A percentile compares a stretch with the other conserved stretches of the same genome.
These are phyloP conservation scores for Chouioia cunea DNA, from an alignment of 2,888 invertebrate genomes.

Conservation along the genomic window DNA sequence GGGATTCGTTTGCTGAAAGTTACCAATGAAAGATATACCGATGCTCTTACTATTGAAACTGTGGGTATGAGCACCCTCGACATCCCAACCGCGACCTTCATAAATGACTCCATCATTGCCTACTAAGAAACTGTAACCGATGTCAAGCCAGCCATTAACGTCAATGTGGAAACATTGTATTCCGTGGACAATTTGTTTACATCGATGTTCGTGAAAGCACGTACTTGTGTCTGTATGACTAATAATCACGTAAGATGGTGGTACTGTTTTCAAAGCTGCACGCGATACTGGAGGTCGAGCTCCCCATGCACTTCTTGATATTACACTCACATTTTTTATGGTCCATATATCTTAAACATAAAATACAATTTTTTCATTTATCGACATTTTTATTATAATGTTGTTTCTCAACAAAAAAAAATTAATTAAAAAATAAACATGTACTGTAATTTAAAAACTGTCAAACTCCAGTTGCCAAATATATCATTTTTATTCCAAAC, in stretches of 20 bases:
- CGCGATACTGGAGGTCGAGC: too few relatives aligned
- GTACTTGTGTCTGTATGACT: not conserved
- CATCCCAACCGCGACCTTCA: slow-evolving; percentile 81
- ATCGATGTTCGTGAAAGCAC: not conserved
- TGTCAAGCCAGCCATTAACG: slow-evolving; percentile 69
- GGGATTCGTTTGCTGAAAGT: slow-evolving; percentile 69
- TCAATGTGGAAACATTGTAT: not conserved
- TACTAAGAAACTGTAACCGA: slow-evolving; percentile 82
- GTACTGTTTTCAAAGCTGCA: too few relatives aligned
- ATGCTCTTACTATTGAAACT: slow-evolving; percentile 77
- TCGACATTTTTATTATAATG: too few relatives aligned
- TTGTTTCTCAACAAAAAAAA: too few relatives aligned
- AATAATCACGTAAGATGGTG: slow-evolving; percentile 8
- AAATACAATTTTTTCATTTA: too few relatives aligned
- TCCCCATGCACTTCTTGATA: too few relatives aligned
- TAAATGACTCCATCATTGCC: slow-evolving; percentile 84
- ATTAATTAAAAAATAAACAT: too few relatives aligned
- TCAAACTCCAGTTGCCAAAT: too few relatives aligned
- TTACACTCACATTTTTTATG: too few relatives aligned
- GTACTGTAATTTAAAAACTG: too few relatives aligned
- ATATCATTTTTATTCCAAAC: too few relatives aligned
- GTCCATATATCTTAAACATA: too few relatives aligned
- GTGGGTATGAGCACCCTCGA: slow-evolving; percentile 78
- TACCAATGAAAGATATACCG: slow-evolving; percentile 81
- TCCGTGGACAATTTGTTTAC: not conserved